Conservation (phyloP, 1,140 invertebrate species). For the Tetranychus cinnabarinus region DNA sequence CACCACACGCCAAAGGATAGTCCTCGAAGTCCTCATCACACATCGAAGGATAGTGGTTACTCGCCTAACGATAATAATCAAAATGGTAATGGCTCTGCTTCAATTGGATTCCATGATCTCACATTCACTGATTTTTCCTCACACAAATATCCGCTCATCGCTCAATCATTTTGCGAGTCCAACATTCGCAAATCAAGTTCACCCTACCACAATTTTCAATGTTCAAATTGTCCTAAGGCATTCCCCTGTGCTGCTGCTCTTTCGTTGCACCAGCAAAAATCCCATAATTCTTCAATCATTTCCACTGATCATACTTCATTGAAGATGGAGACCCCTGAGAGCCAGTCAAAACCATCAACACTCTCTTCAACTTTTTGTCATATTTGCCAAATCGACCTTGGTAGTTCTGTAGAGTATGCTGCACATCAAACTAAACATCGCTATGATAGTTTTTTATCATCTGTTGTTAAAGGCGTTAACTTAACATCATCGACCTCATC, state of each 20-base stretch:
- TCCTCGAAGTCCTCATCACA: no score
- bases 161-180: conserved; percentile 41
- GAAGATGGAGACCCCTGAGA: no score
- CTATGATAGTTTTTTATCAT: neutral
- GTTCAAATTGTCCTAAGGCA: conserved; percentile 39
- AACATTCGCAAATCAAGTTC: conserved; percentile 35
- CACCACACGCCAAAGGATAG: neutral
- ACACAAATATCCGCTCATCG: conserved; percentile 48
- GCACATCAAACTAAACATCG: conserved; percentile 1
- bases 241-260: conserved; percentile 47
- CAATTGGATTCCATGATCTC: conserved; percentile 41
- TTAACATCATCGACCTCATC: neutral
- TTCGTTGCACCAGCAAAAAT: conserved; percentile 23
- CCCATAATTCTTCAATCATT: no score
- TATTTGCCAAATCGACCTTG: neutral
- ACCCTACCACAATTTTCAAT: conserved; percentile 37
- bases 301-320: no score
- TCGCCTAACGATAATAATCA: no score
- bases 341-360: no score
- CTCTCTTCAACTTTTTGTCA: neutral
- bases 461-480: neutral
- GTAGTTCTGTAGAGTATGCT: neutral
- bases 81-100: no score
- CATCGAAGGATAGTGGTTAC: no score
- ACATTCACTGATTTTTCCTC: conserved; percentile 51